Evolutionary conservation across 2,113 vertebrate species (phyloP), one percentile per base, ranked within the genome.

Genomic region (Microtus montanus): DNA sequence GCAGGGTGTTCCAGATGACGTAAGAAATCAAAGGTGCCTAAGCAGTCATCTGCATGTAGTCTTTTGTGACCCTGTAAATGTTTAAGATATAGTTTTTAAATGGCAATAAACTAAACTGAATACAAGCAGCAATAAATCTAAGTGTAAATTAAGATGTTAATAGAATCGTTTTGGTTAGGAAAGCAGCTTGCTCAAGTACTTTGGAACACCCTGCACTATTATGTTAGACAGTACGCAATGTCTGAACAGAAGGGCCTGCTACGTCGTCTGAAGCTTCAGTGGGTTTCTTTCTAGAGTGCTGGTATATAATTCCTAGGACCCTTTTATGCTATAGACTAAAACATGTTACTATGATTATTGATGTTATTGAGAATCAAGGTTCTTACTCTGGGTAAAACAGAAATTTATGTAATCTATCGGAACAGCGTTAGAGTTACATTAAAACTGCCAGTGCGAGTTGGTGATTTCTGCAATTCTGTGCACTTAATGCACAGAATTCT

Each of bases 51-150:
- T 44, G 15, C 26, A 44, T 44, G 4, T 19, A 30, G n/a, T 30
- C 80, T 83, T 63, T 44, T 41, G 26, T 84, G 38, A 44, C 58
- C 82, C 63, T 64, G 82, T 64, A 44, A 44, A 84, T 44, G 58
- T 44, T 30, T 63, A 93, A 86, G 17, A 93, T 91, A 84, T 71
- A 83, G 58, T 68, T 87, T 90, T 80, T 71, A 95, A 95, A 68
- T 86, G 6, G 74, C 35, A 58, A 75, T 87, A 87, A 22, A 30
- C 77, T 30, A 87, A 30, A 7, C 24, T 89, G 52, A 88, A 66
- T 78, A 83, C 22, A 80, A 92, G 79, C 12, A 91, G 68, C 47
- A 91, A 68, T 22, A 82, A 80, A 88, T 7, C n/a, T 64, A 82
- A 77, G n/a, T 30, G 1, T 47, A 79, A 58, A 84, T 84, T 79